These are phyloP conservation scores for Corythornis vintsioides DNA, from an alignment of 2,113 vertebrate species.

Conservation along the genomic window DNA sequence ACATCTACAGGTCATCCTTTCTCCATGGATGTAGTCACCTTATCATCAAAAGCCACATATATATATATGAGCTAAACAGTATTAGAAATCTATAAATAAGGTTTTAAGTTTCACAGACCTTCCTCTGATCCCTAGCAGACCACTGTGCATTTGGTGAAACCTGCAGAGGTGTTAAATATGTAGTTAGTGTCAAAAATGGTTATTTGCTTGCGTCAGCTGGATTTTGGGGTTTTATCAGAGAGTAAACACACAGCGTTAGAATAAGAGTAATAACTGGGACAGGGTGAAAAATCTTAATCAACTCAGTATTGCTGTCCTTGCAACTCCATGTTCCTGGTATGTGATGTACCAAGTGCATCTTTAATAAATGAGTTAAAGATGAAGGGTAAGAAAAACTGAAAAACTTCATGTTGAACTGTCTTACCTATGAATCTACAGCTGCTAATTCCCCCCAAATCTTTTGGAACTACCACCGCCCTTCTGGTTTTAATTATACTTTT, in stretches of 20 bases:
- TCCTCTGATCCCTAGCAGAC: not conserved
- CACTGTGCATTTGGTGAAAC: not conserved
- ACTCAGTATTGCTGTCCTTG: not conserved
- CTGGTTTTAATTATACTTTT: not conserved
- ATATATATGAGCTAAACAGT: not conserved
- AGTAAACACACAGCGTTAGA: not conserved
- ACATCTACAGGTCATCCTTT: no score
- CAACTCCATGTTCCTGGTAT: not conserved
- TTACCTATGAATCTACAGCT: not conserved
- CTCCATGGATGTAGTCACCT: no score
- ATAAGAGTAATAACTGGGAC: not conserved
- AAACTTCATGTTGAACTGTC: not conserved
- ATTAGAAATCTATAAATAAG: not conserved
- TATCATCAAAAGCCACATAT: no score
- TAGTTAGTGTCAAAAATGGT: not conserved
- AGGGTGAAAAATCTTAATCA: not conserved
- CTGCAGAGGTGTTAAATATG: not conserved
- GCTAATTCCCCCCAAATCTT: not conserved
- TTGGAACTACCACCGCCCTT: not conserved
- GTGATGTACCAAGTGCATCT: not conserved
- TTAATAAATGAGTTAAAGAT: not conserved
- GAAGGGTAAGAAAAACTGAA: not conserved
- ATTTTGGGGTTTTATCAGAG: not conserved
- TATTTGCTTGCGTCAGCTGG: not conserved
- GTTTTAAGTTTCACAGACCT: not conserved